Evolutionary conservation across 2,797 vertebrate species (phyloP).

Genomic region (Fistularia commersonii): DNA sequence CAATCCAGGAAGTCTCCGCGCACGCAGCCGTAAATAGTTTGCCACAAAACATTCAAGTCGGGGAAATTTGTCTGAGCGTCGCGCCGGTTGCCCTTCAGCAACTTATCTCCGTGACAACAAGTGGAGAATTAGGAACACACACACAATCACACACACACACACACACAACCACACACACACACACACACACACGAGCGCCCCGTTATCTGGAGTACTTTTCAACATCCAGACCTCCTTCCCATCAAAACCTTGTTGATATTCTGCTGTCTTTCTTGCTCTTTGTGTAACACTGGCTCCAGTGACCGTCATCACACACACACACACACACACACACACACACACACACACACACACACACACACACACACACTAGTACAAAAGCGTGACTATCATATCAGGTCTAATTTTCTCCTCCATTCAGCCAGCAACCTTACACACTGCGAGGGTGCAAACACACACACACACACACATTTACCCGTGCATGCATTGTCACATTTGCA

Average conservation of each 20-base stretch:
- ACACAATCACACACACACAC: no score
- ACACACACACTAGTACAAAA: slow-evolving; percentile 46
- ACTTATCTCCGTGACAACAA: no score
- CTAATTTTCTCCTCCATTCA: slow-evolving; percentile 83
- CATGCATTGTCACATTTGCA: slow-evolving; percentile 28
- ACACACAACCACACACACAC: no score
- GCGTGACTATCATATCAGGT: slow-evolving; percentile 77
- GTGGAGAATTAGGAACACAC: no score
- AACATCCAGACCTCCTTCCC: no score
- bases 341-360: slow-evolving; percentile 10
- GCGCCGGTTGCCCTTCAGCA: no score
- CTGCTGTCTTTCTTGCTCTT: slow-evolving; percentile 30
- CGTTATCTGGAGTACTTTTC: no score
- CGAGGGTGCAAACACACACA: slow-evolving; percentile 21
- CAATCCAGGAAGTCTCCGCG: not conserved
- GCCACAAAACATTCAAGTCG: no score
- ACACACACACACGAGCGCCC: no score
- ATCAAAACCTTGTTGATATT: slow-evolving; percentile 53
- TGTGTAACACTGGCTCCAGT: slow-evolving; percentile 53
- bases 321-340: slow-evolving; percentile 11
- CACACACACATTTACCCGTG: no score
- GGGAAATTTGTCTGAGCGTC: no score
- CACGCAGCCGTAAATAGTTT: not conserved
- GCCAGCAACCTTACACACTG: slow-evolving; percentile 63
- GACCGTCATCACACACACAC: slow-evolving; percentile 39